Base-by-base conservation (phyloP, 2,113 vertebrate species). In the Nanorana parkeri region DNA sequence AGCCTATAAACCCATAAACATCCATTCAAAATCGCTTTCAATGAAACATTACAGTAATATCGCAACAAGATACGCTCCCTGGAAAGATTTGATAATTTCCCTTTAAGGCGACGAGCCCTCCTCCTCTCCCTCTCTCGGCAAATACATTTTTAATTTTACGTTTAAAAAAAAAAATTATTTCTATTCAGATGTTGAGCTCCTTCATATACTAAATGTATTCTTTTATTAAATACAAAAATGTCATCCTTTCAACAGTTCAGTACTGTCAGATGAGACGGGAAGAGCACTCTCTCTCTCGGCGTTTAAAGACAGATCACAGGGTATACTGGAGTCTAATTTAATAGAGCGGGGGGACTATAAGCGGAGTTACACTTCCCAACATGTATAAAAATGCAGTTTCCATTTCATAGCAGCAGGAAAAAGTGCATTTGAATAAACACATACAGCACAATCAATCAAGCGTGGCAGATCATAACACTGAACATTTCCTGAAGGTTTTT, bases 401-500 rank as follows among this genome's bases (percentile, higher is more conserved):
- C n/a, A 56, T 74, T 74, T 60, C n/a, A 21, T 58, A 28, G 17
- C 69, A 36, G 71, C 54, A 32, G 54, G 54, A 74, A 36, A 20
- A 3, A n/a, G 54, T 23, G 20, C 54, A 60, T 74, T 36, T 74
- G 28, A 74, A 60, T 74, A 60, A 74, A 74, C 54, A 60, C 71
- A 36, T 60, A 58, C 71, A 58, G 71, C 15, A 36, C 21, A 36
- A 74, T 60, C 71, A 60, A 58, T 74, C 71, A 74, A 21, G 71
- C 28, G 13, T 28, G 58, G 71, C n/a, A 20, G 56, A 74, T 74
- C 71, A 74, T 74, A 74, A 60, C 55, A 55, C 52, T 74, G 71
- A 19, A 36, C 11, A 58, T 74, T 74, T 74, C 54, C 28, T 21
- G 17, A 36, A 74, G 28, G 54, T 74, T 23, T 73, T 58, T 74